A percentile compares a stretch with the other conserved stretches of the same genome.
Conservation (phyloP, 2,888 invertebrate genomes). For the Lordiphosa fenestrarum region DNA sequence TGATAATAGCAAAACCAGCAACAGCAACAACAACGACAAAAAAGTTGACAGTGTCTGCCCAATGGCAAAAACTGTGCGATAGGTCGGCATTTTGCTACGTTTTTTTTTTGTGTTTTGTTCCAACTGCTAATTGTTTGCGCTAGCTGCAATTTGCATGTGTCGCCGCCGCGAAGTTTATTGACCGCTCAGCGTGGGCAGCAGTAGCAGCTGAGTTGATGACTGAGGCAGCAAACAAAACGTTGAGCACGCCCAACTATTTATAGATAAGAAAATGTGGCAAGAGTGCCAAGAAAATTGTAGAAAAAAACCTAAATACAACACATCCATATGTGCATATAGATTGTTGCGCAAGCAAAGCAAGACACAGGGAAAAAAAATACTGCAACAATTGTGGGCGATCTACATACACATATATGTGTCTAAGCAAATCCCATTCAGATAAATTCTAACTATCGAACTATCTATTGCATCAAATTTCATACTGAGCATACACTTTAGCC, state of each 20-base stretch:
- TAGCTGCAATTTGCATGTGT: constrained; percentile 72
- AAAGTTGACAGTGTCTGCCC: constrained; percentile 51
- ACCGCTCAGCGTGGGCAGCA: constrained; percentile 67
- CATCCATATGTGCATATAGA: background rate
- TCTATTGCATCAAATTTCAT: too few relatives aligned
- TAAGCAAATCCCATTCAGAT: too few relatives aligned
- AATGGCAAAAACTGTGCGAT: constrained; percentile 73
- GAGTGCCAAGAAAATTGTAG: constrained; percentile 48
- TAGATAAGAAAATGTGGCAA: constrained; percentile 74
- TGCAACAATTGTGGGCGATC: too few relatives aligned
- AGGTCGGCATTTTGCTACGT: constrained; percentile 57
- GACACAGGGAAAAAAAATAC: too few relatives aligned
- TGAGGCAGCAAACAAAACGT: constrained; percentile 5
- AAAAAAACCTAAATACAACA: background rate
- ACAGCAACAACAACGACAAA: constrained; percentile 23
- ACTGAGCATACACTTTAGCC: too few relatives aligned
- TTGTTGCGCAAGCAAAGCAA: background rate
- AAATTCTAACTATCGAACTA: too few relatives aligned
- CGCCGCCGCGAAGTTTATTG: constrained; percentile 65
- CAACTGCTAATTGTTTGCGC: constrained; percentile 64
- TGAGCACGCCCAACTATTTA: constrained; percentile 62
- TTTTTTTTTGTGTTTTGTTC: constrained; percentile 23
- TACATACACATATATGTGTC: too few relatives aligned
- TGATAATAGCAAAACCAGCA: constrained; percentile 53
- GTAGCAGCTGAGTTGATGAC: constrained; percentile 24